phyloP scores from a whole-genome alignment of 2,797 vertebrate genomes.

The Erpetoichthys calabaricus region DNA sequence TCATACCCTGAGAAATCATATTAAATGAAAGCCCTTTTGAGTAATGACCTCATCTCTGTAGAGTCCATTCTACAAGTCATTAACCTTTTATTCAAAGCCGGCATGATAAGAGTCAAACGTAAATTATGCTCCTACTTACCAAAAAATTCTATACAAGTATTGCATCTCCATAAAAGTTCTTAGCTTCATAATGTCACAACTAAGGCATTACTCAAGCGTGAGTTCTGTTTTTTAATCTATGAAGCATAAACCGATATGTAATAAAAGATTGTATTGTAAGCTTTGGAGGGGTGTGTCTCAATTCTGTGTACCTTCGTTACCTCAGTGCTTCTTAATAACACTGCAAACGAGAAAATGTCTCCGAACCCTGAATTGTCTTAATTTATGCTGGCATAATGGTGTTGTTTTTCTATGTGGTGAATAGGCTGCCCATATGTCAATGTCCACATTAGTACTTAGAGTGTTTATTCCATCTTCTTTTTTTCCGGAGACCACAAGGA shows the following conservation, averaged over 20 bases:
- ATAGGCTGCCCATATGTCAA: constrained; percentile 35
- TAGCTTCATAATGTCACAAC: too few species aligned
- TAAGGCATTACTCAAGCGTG: too few species aligned
- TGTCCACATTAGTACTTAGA: constrained; percentile 22
- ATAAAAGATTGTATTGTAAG: constrained; percentile 26
- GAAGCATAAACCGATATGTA: constrained; percentile 20
- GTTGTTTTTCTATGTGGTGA: constrained; percentile 37
- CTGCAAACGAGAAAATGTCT: constrained; percentile 24
- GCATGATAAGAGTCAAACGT: too few species aligned
- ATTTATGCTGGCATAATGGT: constrained; percentile 50
- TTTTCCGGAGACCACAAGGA: constrained; percentile 17
- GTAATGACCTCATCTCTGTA: not conserved
- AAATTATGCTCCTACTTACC: too few species aligned
- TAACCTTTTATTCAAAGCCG: not conserved
- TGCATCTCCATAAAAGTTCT: too few species aligned
- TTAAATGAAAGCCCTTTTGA: not conserved
- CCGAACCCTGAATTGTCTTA: constrained; percentile 41
- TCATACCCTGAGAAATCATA: not conserved
- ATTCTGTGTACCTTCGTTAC: constrained; percentile 14
- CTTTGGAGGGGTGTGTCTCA: constrained; percentile 1
- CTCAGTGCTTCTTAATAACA: constrained; percentile 30
- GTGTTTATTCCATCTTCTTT: constrained; percentile 27
- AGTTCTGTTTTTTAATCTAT: constrained; percentile 6
- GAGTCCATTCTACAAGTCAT: not conserved
- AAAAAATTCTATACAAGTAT: too few species aligned